These are phyloP conservation scores for Notodonta dromedarius DNA, from an alignment of 2,888 invertebrate species.

Conservation along the genomic window DNA sequence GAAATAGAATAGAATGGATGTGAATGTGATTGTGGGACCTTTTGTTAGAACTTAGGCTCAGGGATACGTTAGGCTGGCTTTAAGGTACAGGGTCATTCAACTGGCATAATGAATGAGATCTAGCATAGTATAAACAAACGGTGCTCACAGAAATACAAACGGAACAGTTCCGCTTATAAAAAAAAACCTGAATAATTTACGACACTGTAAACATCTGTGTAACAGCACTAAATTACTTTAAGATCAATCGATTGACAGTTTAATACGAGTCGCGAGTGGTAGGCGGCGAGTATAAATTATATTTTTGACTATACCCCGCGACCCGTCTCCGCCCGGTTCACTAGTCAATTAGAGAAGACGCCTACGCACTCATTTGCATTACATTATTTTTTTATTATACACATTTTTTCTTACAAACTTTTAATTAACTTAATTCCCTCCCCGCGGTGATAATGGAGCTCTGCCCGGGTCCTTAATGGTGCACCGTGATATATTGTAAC, in stretches of 20 bases:
- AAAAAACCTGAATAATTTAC: constrained; percentile 12
- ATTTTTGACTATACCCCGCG: constrained; percentile 27
- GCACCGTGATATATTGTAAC: constrained; percentile 15
- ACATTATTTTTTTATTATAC: background rate
- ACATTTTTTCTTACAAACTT: background rate
- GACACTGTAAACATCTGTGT: constrained; percentile 5
- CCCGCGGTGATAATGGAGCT: constrained; percentile 3
- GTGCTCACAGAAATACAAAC: background rate
- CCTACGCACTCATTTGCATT: constrained; percentile 58
- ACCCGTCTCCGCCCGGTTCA: constrained; percentile 48
- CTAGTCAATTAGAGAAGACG: constrained; percentile 61
- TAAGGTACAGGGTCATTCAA: background rate
- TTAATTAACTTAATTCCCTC: constrained; percentile 4
- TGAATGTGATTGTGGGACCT: background rate
- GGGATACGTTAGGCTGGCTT: background rate
- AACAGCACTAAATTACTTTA: constrained; percentile 7
- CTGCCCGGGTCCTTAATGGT: background rate
- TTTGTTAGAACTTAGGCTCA: background rate
- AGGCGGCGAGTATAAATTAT: constrained; percentile 31
- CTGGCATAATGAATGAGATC: background rate
- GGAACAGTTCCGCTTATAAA: background rate
- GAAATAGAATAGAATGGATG: background rate
- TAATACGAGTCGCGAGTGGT: constrained; percentile 20
- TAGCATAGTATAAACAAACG: background rate
- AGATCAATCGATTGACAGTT: constrained; percentile 24